A percentile compares a stretch with the other conserved stretches of the same genome.
phyloP scores from a whole-genome alignment of 2,888 invertebrate species.

The Trilocha varians region DNA sequence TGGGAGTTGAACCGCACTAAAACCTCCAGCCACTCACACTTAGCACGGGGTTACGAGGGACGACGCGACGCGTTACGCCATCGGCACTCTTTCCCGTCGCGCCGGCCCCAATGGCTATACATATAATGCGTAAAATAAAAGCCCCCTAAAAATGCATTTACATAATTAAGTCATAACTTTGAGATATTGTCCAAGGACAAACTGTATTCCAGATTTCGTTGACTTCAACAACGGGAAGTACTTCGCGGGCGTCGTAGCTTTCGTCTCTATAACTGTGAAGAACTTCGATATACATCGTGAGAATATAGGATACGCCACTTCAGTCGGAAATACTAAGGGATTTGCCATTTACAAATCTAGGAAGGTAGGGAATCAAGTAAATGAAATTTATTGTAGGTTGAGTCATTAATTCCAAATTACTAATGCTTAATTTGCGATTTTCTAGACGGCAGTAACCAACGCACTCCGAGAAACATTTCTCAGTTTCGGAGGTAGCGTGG shows the following conservation, averaged over 20 bases:
- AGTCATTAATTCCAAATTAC: background rate
- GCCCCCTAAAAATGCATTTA: background rate
- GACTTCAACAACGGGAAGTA: constrained; percentile 55
- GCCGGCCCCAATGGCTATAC: background rate
- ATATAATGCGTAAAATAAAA: background rate
- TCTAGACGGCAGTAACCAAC: constrained; percentile 61
- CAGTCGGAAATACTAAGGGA: constrained; percentile 45
- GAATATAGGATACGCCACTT: constrained; percentile 63
- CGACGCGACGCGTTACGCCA: no score
- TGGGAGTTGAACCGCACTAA: no score
- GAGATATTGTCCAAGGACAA: background rate
- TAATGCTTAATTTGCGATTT: constrained; percentile 1
- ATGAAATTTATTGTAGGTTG: background rate
- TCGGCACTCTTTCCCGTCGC: no score
- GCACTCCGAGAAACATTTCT: constrained; percentile 59
- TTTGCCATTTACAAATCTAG: constrained; percentile 59
- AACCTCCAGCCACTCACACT: no score
- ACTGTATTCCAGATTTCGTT: constrained; percentile 48
- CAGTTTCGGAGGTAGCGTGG: constrained; percentile 58
- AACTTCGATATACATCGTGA: constrained; percentile 58
- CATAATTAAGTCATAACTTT: background rate
- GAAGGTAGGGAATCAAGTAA: constrained; percentile 35
- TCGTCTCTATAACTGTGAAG: constrained; percentile 55
- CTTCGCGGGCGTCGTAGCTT: constrained; percentile 57
- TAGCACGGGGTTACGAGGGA: no score